A percentile compares a stretch with the other conserved stretches of the same genome.
phyloP scores from a whole-genome alignment of 2,888 invertebrate genomes.

The Chelonus formosanus region DNA sequence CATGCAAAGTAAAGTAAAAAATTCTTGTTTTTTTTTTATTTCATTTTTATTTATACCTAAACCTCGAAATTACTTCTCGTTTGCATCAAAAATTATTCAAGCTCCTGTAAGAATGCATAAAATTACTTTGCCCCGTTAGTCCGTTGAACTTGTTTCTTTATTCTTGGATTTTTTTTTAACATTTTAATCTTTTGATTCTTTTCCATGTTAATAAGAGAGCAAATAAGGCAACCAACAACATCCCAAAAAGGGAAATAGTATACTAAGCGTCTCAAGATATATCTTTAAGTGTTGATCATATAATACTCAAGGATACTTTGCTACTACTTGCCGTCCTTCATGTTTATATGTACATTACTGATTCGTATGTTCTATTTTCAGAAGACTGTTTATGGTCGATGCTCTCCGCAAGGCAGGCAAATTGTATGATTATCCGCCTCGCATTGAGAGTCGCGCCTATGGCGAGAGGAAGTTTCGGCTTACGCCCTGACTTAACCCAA shows the following conservation, averaged over 20 bases:
- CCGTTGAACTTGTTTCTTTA: conserved; percentile 24
- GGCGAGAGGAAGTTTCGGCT: conserved; percentile 34
- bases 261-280: conserved; percentile 12
- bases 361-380: conserved; percentile 17
- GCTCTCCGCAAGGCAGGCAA: conserved; percentile 40
- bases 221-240: conserved; percentile 20
- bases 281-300: conserved; percentile 20
- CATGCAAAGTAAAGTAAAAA: too few species aligned
- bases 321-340: neutral
- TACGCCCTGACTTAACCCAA: conserved; percentile 33
- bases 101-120: conserved; percentile 15
- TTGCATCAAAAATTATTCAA: conserved; percentile 26
- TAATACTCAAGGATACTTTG: neutral
- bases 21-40: neutral
- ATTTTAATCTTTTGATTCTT: conserved; percentile 4
- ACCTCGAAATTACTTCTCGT: conserved; percentile 6
- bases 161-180: conserved; percentile 21
- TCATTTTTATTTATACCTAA: neutral
- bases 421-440: conserved; percentile 43
- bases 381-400: conserved; percentile 15
- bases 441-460: conserved; percentile 38
- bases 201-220: conserved; percentile 3
- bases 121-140: conserved; percentile 31
- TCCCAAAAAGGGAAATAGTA: conserved; percentile 28
- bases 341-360: neutral